Base-by-base conservation (phyloP, 1,140 invertebrate genomes). In the Plectrocnemia conspersa region DNA sequence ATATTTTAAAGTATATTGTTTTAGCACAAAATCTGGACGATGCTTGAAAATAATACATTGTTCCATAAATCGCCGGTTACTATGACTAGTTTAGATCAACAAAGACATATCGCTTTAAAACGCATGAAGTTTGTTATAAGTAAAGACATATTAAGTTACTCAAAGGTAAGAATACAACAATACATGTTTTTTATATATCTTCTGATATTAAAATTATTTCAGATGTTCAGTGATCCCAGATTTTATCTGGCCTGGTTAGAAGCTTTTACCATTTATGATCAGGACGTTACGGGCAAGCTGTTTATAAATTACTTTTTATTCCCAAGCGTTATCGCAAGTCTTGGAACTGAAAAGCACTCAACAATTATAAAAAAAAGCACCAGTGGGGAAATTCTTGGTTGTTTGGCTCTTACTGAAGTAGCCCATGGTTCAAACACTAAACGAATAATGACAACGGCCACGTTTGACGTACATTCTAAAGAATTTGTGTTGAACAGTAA, bases 381-480 rank as follows among this genome's bases (percentile, higher is more conserved):
- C 33, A 71, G 76, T 22, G 74, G 74, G 11, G 67, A 77, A 52
- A 82, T 83, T 42, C 58, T 71, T 50, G 87, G 88, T 11, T 88
- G 85, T 64, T 92, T 90, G 70, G 85, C 86, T 1, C 67, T 94
- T 1, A 93, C 90, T 0, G 91, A 94, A 72, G 78, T 93, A 13
- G 80, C 82, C 2, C 90, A 93, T 73, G 91, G 90, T 2, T 89
- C 86, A 16, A 93, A 94, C 66, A 86, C 87, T 3, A 84, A 85
- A 68, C 83, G 81, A 22, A 84, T 93, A 81, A 79, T 83, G 52
- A 93, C 91, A 0, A 86, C 82, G 1, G 90, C 90, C 1, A 89
- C 82, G 0, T 93, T 86, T 69, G 81, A 89, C 65, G 75, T 80
- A 1, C 73, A 77, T 42, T 84, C 80, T 10, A 71, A 84, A 67